Conservation (phyloP, 1,140 invertebrate species). For the Eulimnadia texana region DNA sequence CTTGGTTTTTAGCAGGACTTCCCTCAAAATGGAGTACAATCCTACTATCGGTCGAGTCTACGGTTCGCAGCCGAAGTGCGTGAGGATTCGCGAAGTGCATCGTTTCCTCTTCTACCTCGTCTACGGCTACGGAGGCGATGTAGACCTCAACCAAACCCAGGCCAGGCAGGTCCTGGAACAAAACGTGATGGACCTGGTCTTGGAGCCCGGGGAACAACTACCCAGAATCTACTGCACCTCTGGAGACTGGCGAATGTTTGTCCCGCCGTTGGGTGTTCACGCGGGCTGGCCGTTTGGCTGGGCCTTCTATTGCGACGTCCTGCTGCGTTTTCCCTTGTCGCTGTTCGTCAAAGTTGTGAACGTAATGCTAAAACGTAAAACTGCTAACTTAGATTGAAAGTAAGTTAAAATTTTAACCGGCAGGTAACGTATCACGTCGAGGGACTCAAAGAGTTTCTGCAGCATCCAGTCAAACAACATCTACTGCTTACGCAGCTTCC, state of each 20-base stretch:
- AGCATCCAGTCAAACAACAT: slow-evolving; percentile 50
- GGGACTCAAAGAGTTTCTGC: slow-evolving; percentile 41
- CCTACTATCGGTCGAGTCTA: slow-evolving; percentile 27
- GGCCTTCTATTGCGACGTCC: slow-evolving; percentile 53
- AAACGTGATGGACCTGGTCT: slow-evolving; percentile 28
- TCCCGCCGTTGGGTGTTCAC: slow-evolving; percentile 47
- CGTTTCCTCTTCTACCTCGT: slow-evolving; percentile 51
- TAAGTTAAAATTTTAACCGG: too few species aligned
- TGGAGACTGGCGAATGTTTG: slow-evolving; percentile 54
- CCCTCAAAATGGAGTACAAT: background rate
- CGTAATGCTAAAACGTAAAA: too few species aligned
- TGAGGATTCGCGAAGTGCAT: slow-evolving; percentile 48
- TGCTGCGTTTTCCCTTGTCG: slow-evolving; percentile 53
- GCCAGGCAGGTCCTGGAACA: slow-evolving; percentile 30
- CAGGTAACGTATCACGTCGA: slow-evolving; percentile 33
- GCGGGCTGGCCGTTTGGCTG: slow-evolving; percentile 47
- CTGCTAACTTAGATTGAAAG: too few species aligned
- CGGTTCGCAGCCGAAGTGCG: slow-evolving; percentile 48
- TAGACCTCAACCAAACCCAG: slow-evolving; percentile 26
- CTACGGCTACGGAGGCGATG: slow-evolving; percentile 38
- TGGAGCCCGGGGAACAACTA: slow-evolving; percentile 31
- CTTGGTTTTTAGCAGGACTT: background rate
- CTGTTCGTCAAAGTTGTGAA: slow-evolving; percentile 52
- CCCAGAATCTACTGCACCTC: slow-evolving; percentile 31
- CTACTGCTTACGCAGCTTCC: slow-evolving; percentile 44